phyloP scores from a whole-genome alignment of 2,113 vertebrate species.

The Etia nguti region DNA sequence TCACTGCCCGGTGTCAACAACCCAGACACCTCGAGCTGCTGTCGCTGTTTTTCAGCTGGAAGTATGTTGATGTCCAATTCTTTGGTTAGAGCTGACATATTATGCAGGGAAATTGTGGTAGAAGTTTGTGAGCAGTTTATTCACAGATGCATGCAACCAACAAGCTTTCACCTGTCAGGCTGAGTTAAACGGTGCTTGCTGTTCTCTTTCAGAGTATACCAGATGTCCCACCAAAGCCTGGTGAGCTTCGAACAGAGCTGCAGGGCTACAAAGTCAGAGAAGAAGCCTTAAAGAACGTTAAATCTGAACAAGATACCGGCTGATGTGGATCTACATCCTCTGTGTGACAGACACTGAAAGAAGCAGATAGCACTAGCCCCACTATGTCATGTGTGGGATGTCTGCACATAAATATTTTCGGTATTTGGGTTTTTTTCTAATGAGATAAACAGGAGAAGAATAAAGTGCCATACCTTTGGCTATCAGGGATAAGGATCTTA shows the following conservation, averaged over 20 bases:
- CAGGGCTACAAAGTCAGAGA: slow-evolving; percentile 74
- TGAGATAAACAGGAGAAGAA: neutral
- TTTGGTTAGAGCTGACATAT: neutral
- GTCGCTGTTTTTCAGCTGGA: neutral
- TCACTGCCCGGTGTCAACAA: neutral
- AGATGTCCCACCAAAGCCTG: slow-evolving; percentile 87
- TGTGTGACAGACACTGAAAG: neutral
- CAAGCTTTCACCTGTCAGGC: neutral
- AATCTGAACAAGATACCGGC: slow-evolving; percentile 17
- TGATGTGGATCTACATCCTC: neutral
- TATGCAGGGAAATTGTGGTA: neutral
- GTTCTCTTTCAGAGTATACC: slow-evolving; percentile 79
- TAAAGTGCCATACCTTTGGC: neutral
- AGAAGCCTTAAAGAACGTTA: slow-evolving; percentile 16
- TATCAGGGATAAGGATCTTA: neutral
- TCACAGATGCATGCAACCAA: neutral
- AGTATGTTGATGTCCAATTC: neutral
- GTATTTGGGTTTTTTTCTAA: neutral
- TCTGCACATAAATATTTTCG: neutral
- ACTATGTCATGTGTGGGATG: neutral
- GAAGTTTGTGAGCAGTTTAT: neutral
- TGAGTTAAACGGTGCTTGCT: neutral
- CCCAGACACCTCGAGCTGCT: neutral
- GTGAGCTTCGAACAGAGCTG: slow-evolving; percentile 87
- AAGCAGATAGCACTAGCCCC: neutral